These are phyloP conservation scores for Brienomyrus brachyistius DNA, from an alignment of 2,113 vertebrate genomes.

Conservation along the genomic window DNA sequence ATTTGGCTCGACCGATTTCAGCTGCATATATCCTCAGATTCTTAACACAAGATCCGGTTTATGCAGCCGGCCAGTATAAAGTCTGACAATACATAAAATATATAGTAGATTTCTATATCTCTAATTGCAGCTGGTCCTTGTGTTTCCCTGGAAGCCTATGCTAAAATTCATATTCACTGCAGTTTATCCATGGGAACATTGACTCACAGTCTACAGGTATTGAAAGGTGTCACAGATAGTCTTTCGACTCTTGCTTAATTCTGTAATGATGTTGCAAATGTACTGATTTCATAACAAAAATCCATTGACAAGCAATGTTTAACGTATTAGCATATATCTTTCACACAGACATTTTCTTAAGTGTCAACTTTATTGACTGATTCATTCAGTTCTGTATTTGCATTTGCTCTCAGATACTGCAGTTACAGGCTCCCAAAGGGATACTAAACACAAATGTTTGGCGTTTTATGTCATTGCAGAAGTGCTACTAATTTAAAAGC, in stretches of 20 bases:
- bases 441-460: not conserved
- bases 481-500: not conserved
- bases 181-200: not conserved
- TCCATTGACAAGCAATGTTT: not conserved
- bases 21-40: not conserved
- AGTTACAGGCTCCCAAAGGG: not conserved
- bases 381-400: not conserved
- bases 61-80: not conserved
- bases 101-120: not conserved
- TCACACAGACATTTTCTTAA: not conserved
- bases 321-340: not conserved
- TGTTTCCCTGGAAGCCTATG: not conserved
- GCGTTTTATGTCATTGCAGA: not conserved
- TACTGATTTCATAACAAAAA: not conserved
- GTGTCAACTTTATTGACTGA: not conserved
- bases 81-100: not conserved
- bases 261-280: not conserved
- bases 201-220: not conserved
- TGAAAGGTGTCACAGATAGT: not conserved
- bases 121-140: not conserved
- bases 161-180: not conserved
- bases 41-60: not conserved
- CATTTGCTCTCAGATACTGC: not conserved
- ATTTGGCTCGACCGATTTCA: not conserved
- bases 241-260: not conserved